A percentile compares a stretch with the other conserved stretches of the same genome.
phyloP scores from a whole-genome alignment of 2,797 vertebrate genomes.

The Pseudomugil tenellus region DNA sequence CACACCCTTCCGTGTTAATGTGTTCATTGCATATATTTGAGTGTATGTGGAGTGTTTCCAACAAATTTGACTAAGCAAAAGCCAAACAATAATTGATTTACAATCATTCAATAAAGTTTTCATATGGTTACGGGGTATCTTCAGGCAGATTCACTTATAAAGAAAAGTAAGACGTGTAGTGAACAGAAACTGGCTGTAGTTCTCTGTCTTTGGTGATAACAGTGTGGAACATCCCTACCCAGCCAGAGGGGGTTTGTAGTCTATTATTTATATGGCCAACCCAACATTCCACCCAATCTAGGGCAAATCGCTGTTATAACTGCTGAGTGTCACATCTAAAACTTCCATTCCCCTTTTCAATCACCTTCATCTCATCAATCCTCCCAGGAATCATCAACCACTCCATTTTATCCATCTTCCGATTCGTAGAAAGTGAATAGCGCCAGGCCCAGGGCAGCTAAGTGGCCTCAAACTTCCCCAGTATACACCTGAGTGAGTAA shows the following conservation, averaged over 20 bases:
- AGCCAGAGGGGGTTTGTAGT: conserved; percentile 70
- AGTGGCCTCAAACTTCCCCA: conserved; percentile 50
- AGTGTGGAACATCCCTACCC: conserved; percentile 67
- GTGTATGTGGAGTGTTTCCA: conserved; percentile 16
- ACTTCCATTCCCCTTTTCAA: conserved; percentile 65
- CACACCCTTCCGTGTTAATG: not conserved
- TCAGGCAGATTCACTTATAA: conserved; percentile 28
- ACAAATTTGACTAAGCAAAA: conserved; percentile 55
- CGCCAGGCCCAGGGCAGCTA: conserved; percentile 24
- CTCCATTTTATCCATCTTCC: conserved; percentile 28
- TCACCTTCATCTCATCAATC: conserved; percentile 63
- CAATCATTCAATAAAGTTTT: conserved; percentile 28
- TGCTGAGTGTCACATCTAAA: conserved; percentile 67
- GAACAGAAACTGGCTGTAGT: conserved; percentile 26
- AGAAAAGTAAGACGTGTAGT: conserved; percentile 8
- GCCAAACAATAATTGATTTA: conserved; percentile 48
- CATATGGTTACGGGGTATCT: conserved; percentile 27
- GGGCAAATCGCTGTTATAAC: conserved; percentile 71
- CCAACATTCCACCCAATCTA: conserved; percentile 74
- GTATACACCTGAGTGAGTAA: conserved; percentile 62
- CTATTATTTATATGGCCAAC: conserved; percentile 79
- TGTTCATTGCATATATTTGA: conserved; percentile 3
- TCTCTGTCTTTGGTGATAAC: conserved; percentile 50
- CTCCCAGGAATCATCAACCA: conserved; percentile 44
- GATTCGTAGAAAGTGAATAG: conserved; percentile 56